phyloP scores from a whole-genome alignment of 2,797 vertebrate genomes.

The Platyrinchus mystaceus region DNA sequence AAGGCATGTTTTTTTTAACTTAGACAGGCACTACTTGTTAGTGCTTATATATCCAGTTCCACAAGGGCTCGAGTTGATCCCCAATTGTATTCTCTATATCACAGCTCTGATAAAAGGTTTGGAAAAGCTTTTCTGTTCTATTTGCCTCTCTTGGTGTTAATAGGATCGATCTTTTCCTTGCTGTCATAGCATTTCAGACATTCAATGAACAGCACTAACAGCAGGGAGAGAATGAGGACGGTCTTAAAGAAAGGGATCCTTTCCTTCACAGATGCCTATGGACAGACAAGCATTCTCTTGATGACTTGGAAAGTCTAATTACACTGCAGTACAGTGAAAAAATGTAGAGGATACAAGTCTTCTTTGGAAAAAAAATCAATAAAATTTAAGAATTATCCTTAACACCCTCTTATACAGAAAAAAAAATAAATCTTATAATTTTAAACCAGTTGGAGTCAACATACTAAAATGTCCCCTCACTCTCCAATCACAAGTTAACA shows the following conservation, averaged over 20 bases:
- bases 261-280: not conserved
- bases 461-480: not conserved
- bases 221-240: not conserved
- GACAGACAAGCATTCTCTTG: not conserved
- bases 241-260: not conserved
- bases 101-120: not conserved
- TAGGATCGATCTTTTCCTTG: not conserved
- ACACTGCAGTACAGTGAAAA: not conserved
- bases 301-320: not conserved
- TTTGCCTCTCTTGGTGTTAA: constrained; percentile 4
- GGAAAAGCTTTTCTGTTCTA: not conserved
- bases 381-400: not conserved
- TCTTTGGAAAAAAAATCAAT: not conserved
- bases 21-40: not conserved
- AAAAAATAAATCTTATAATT: not conserved
- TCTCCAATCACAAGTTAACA: not conserved
- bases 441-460: not conserved
- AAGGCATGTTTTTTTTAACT: not conserved
- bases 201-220: not conserved
- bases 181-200: not conserved
- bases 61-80: not conserved
- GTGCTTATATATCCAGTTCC: not conserved
- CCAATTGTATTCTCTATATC: not conserved
- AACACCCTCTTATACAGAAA: not conserved
- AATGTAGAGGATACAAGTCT: not conserved